These are phyloP conservation scores for Nudaria mundana DNA, from an alignment of 2,888 invertebrate genomes.

Conservation along the genomic window DNA sequence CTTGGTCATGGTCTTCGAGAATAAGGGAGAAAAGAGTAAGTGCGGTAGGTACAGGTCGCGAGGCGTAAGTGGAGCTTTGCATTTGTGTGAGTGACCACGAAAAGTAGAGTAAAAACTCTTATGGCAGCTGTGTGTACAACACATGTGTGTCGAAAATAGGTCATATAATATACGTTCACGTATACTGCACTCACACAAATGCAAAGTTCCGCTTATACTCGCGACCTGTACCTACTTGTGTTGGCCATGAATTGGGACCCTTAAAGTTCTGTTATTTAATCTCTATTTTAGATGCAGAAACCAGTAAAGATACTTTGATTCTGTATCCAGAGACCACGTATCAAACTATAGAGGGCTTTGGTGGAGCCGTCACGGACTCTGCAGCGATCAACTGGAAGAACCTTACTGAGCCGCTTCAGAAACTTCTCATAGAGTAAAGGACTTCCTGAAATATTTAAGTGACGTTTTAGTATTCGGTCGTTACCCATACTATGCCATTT, in stretches of 20 bases:
- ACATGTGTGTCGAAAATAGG: no score
- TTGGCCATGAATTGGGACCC: neutral
- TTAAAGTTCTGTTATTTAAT: neutral
- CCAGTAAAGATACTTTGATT: constrained; percentile 7
- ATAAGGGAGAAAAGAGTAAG: no score
- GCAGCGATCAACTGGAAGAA: constrained; percentile 84
- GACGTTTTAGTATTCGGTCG: no score
- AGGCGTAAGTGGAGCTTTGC: no score
- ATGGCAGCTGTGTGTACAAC: no score
- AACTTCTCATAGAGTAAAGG: constrained; percentile 45
- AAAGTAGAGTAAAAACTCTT: no score
- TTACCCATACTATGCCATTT: no score
- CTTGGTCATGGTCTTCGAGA: no score
- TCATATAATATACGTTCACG: neutral
- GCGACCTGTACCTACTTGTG: no score
- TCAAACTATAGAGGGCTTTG: constrained; percentile 89
- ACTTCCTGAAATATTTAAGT: no score
- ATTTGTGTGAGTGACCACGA: no score
- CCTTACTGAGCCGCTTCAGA: constrained; percentile 63
- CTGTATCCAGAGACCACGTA: constrained; percentile 40
- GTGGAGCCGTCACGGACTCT: constrained; percentile 90
- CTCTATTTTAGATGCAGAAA: constrained; percentile 1
- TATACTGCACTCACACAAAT: neutral
- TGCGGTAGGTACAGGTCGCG: no score
- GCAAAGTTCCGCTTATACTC: neutral